These are phyloP conservation scores for Gallirallus australis DNA, from an alignment of 2,797 vertebrate species.

Conservation along the genomic window DNA sequence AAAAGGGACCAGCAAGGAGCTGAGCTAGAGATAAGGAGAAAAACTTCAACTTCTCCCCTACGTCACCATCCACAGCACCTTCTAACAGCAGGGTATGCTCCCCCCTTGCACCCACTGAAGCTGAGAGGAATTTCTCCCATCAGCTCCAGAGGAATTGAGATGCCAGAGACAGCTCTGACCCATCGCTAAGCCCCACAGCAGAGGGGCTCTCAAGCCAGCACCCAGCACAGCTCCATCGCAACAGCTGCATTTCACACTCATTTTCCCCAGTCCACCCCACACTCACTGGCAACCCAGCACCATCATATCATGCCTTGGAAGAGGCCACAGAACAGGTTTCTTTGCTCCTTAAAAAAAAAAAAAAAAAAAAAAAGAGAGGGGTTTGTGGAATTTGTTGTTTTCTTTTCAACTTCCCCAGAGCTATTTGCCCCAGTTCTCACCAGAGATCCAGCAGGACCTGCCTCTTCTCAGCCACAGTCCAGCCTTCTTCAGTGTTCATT, in stretches of 20 bases:
- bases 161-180: neutral
- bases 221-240: neutral
- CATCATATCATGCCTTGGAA: neutral
- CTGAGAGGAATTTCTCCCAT: neutral
- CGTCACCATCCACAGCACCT: neutral
- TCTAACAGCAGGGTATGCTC: accelerated
- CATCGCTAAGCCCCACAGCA: accelerated
- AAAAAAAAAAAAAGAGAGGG: neutral
- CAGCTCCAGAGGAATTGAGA: neutral
- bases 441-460: neutral
- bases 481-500: neutral
- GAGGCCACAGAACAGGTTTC: neutral
- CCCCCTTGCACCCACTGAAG: neutral
- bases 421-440: neutral
- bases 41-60: neutral
- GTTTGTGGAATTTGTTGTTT: neutral
- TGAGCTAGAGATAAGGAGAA: neutral
- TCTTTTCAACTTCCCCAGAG: neutral
- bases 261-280: neutral
- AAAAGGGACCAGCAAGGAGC: neutral
- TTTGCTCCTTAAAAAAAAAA: neutral
- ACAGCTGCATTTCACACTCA: accelerated
- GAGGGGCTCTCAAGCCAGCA: neutral
- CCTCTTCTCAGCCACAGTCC: neutral
- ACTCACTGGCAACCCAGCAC: neutral